phyloP scores from a whole-genome alignment of 2,888 invertebrate species.

The Tachystola acroxantha region DNA sequence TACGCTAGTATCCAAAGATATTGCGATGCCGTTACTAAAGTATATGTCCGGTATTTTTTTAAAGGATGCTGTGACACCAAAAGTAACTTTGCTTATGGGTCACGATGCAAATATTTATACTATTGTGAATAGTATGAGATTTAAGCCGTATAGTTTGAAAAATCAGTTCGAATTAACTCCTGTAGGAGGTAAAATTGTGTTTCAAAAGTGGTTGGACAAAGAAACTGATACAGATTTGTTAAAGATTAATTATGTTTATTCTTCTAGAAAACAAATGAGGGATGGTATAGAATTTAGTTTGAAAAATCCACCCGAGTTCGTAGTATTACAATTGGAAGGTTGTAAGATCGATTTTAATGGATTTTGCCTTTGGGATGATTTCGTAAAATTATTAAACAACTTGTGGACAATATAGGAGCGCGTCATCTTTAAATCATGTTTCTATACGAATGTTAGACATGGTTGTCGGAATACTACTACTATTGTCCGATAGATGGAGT shows the following conservation, averaged over 20 bases:
- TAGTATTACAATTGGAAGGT: slow-evolving; percentile 36
- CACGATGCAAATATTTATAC: slow-evolving; percentile 65
- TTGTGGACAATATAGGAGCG: no score
- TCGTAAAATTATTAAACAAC: slow-evolving; percentile 28
- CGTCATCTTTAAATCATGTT: background rate
- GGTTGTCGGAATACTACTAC: no score
- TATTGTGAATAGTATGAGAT: slow-evolving; percentile 38
- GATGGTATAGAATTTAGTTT: slow-evolving; percentile 34
- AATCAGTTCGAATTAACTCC: slow-evolving; percentile 49
- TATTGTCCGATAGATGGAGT: no score
- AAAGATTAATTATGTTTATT: slow-evolving; percentile 57
- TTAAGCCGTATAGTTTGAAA: slow-evolving; percentile 38
- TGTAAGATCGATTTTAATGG: slow-evolving; percentile 42
- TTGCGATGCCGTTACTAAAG: slow-evolving; percentile 44
- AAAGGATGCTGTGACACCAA: slow-evolving; percentile 25
- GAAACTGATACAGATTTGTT: slow-evolving; percentile 28
- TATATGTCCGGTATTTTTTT: slow-evolving; percentile 43
- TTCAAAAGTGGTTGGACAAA: slow-evolving; percentile 52
- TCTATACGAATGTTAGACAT: no score
- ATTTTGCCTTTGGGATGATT: slow-evolving; percentile 53
- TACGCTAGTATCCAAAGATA: slow-evolving; percentile 48
- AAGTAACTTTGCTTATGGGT: slow-evolving; percentile 52
- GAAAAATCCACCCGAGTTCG: slow-evolving; percentile 41
- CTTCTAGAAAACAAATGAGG: slow-evolving; percentile 45
- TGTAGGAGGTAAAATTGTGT: slow-evolving; percentile 57